Conservation (phyloP, 2,888 invertebrate species). For the Ennomos fuscantarius region DNA sequence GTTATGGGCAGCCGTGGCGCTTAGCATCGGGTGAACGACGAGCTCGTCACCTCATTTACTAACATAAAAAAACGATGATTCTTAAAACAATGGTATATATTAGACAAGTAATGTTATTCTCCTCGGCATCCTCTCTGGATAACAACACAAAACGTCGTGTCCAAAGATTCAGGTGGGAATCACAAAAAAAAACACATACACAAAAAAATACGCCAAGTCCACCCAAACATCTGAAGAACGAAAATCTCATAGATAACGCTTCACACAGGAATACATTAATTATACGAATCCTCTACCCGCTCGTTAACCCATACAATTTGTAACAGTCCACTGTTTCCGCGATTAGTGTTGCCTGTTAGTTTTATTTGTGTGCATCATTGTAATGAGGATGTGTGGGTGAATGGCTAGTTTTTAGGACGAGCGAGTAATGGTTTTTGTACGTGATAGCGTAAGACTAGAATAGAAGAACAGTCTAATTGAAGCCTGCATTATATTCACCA, state of each 20-base stretch:
- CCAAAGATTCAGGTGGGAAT: too few relatives aligned
- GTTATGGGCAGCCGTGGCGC: too few relatives aligned
- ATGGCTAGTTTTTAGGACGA: conserved; percentile 11
- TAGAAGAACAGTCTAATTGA: too few relatives aligned
- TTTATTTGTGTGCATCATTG: conserved; percentile 49
- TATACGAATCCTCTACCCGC: conserved; percentile 37
- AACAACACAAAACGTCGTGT: too few relatives aligned
- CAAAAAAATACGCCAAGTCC: neutral
- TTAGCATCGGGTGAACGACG: too few relatives aligned
- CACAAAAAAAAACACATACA: too few relatives aligned
- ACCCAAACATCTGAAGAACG: conserved; percentile 1
- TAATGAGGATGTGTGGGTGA: conserved; percentile 44
- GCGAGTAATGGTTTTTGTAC: conserved; percentile 4
- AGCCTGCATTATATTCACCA: too few relatives aligned
- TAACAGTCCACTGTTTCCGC: conserved; percentile 46
- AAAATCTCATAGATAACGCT: conserved; percentile 30
- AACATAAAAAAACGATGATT: too few relatives aligned
- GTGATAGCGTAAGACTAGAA: neutral
- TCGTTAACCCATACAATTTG: conserved; percentile 60
- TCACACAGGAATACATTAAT: conserved; percentile 38
- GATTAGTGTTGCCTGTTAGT: conserved; percentile 45
- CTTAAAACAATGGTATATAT: too few relatives aligned
- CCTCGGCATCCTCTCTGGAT: too few relatives aligned
- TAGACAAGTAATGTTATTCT: neutral
- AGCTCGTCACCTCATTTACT: too few relatives aligned